Percentiles rank a stretch among this genome's conserved stretches.
phyloP scores from a whole-genome alignment of 2,888 invertebrate species.

The Xylota sylvarum region DNA sequence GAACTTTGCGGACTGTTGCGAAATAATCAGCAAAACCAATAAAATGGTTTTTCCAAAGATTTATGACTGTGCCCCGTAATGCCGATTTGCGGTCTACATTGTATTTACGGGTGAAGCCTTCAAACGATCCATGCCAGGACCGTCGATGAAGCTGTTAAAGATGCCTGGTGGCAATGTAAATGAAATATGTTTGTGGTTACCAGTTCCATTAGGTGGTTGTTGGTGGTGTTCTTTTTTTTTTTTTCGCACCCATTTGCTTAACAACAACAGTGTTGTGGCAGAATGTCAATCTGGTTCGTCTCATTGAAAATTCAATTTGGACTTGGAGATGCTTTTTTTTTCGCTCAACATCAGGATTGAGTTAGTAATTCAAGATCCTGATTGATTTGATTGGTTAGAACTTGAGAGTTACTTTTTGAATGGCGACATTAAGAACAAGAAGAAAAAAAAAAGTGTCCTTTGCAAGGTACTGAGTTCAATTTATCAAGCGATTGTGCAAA shows the following conservation, averaged over 20 bases:
- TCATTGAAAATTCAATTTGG: conserved; percentile 35
- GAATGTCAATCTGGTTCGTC: conserved; percentile 50
- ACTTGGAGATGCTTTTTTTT: conserved; percentile 14
- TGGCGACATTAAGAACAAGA: background rate
- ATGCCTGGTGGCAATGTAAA: conserved; percentile 53
- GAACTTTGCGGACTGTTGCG: conserved; percentile 59
- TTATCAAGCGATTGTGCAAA: conserved; percentile 52
- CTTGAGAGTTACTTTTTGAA: conserved; percentile 48
- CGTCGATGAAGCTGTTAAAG: conserved; percentile 47
- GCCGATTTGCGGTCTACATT: conserved; percentile 59
- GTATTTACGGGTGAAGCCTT: conserved; percentile 33
- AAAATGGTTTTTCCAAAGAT: conserved; percentile 67
- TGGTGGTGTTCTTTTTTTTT: background rate
- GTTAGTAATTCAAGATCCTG: conserved; percentile 56
- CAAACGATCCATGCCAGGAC: conserved; percentile 23
- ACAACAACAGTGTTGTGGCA: background rate
- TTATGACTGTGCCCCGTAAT: conserved; percentile 65
- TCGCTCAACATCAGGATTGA: conserved; percentile 23
- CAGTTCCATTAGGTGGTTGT: conserved; percentile 55
- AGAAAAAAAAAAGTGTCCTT: conserved; percentile 13
- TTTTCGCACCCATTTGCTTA: background rate
- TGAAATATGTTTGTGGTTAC: conserved; percentile 57
- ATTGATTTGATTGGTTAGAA: conserved; percentile 59
- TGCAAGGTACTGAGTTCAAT: conserved; percentile 33
- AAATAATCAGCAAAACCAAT: conserved; percentile 72